Conservation (phyloP, 2,888 invertebrate species). For the Clunio marinus region DNA sequence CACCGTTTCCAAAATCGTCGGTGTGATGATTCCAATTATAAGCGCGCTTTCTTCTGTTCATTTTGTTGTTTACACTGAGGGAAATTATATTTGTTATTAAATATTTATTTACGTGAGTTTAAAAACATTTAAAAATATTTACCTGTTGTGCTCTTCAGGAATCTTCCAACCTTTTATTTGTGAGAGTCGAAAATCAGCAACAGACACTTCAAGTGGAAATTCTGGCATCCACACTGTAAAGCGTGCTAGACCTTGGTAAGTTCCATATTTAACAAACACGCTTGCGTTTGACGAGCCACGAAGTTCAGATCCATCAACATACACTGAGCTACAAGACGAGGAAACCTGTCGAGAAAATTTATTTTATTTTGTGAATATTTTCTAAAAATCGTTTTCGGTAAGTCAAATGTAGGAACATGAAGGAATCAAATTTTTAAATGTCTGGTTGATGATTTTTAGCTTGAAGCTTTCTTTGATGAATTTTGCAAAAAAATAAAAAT, state of each 20-base stretch:
- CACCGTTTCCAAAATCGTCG: conserved; percentile 62
- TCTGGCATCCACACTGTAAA: conserved; percentile 98
- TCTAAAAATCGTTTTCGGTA: background rate
- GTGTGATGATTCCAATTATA: conserved; percentile 57
- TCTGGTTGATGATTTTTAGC: too few relatives aligned
- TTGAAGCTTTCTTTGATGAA: too few relatives aligned
- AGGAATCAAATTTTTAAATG: too few relatives aligned
- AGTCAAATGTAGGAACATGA: background rate
- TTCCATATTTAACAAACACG: conserved; percentile 87
- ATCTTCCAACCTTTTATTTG: conserved; percentile 95
- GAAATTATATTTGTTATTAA: too few relatives aligned
- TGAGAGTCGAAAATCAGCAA: conserved; percentile 82
- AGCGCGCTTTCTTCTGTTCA: conserved; percentile 57
- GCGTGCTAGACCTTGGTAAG: conserved; percentile 79
- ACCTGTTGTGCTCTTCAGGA: conserved; percentile 63
- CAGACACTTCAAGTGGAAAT: conserved; percentile 83
- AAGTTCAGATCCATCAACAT: conserved; percentile 92
- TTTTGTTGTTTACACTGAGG: conserved; percentile 53
- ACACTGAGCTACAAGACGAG: conserved; percentile 92
- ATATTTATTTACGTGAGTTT: background rate
- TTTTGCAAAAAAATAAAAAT: too few relatives aligned
- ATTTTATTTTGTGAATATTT: background rate
- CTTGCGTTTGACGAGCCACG: conserved; percentile 92
- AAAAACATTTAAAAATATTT: background rate
- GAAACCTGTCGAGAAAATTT: conserved; percentile 64